Evolutionary conservation across 2,888 invertebrate species (phyloP).

Genomic region (Arrhopalites spinosus): DNA sequence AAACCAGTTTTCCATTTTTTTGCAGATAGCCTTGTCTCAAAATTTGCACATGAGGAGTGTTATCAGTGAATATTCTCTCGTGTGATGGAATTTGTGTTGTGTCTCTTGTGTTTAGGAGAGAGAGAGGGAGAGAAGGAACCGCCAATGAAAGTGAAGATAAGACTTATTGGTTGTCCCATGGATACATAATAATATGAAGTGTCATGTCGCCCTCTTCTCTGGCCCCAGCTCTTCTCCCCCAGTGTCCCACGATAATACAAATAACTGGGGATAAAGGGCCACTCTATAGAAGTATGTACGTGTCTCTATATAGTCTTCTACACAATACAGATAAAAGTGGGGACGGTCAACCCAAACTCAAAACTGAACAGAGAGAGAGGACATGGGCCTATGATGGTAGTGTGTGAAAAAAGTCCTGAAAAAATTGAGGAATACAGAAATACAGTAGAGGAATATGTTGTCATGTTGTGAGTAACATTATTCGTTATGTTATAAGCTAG

Average conservation of each 20-base stretch:
- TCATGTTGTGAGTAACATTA: not conserved
- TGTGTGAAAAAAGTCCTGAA: not conserved
- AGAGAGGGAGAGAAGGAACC: not conserved
- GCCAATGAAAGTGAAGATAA: slow-evolving; percentile 3
- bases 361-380: not conserved
- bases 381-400: not conserved
- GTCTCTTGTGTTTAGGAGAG: not conserved
- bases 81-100: not conserved
- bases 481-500: slow-evolving; percentile 9
- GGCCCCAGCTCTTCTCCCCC: not conserved
- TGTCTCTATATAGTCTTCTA: not conserved
- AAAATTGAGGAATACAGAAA: not conserved
- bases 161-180: slow-evolving; percentile 4
- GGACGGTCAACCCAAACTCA: slow-evolving; percentile 1
- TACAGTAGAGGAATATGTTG: not conserved
- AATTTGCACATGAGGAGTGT: too few relatives aligned
- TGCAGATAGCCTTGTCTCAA: too few relatives aligned
- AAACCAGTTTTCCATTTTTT: too few relatives aligned
- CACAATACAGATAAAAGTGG: not conserved
- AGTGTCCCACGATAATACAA: not conserved
- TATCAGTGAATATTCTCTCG: not conserved
- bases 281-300: not conserved
- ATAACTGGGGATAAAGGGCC: not conserved
- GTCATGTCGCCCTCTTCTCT: not conserved
- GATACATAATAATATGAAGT: not conserved